Evolutionary conservation across 2,888 invertebrate genomes (phyloP), one percentile per base, ranked within the genome.

Genomic region (Pogonocherus hispidulus): DNA sequence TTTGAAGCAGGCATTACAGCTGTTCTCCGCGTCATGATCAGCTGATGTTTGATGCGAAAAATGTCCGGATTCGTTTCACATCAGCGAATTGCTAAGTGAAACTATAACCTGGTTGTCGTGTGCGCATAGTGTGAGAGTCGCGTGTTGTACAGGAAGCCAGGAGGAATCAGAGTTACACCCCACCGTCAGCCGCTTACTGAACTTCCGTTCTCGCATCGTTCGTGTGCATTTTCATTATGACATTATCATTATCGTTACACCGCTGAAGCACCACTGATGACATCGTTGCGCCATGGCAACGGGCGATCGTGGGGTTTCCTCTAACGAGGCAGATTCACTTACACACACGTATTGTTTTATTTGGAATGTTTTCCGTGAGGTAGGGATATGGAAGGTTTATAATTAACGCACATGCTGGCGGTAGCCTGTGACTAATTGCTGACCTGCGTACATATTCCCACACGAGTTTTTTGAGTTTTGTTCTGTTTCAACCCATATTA

Each of bases 101-200:
- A 62, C 62, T 35, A 51, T 35, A 32, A 32, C 3, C 56, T 67
- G 65, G 77, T 75, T 72, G 55, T 67, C 65, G 77, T 75, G 73
- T 71, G 76, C 71, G 72, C 69, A 70, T 71, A 76, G 78, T 79
- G 79, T 78, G 77, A 76, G 73, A 71, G 77, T 70, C 82, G 79
- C 80, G 83, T 82, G 81, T 76, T 74, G 74, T 75, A 75, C 81
- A 80, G 83, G 83, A 83, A 83, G 76, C 69, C 76, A 72, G 65
- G 70, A 71, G 72, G 78, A 78, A 78, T 77, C 79, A 72, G 70
- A 72, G 74, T 76, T 74, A 65, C 77, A 75, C 80, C 79, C 80
- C 66, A 76, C 69, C 75, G 80, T 76, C 81, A 81, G 79, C 79
- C 80, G 81, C 79, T 81, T 81, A 80, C 77, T 77, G 76, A 75